Base-by-base conservation (phyloP, 2,797 vertebrate genomes). In the Myotis daubentonii region DNA sequence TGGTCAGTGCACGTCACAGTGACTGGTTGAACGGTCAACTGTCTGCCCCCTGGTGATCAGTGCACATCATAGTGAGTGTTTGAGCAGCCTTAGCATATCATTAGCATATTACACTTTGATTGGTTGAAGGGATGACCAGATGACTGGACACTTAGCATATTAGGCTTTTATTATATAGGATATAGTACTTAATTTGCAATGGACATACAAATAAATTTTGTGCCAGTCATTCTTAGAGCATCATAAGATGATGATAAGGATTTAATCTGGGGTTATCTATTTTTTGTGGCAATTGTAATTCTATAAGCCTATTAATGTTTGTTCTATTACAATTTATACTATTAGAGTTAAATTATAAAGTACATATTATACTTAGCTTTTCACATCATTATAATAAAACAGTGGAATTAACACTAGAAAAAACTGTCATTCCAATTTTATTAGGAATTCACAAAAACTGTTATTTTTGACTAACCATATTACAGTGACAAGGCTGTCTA, bases 391-490 rank as follows among this genome's bases (percentile, higher is more conserved):
- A 68, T 96, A 94, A 91, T 88, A 53, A 88, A 96, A 96, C 30
- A 71, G 2, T 66, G 85, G 22, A 62, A 88, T 62, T 96, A 79
- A 93, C 70, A 60, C 2, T 92, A 87, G 84, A 38, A 53, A 72
- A 62, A 93, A 96, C 60, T 80, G 20, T 65, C 84, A 68, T 96
- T 92, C 85, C 81, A 94, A 95, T 87, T 97, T 97, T 94, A 97
- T 97, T 92, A 97, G 36, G 30, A 47, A 87, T 93, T 76, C 87
- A 95, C 23, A 93, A 96, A 96, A 91, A 1, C 0, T 28, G 71
- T 92, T 87, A 82, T 33, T 91, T 96, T 66, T 90, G 87, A 94
- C 93, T 97, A 95, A 97, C 62, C 72, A 97, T 79, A 97, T 96
- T 97, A 96, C 28, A 93, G 55, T 96, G 91, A 95, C 76, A 95